A percentile compares a stretch with the other conserved stretches of the same genome.
Evolutionary conservation across 2,113 vertebrate genomes (phyloP).

Genomic region (Rousettus leschenaultii): DNA sequence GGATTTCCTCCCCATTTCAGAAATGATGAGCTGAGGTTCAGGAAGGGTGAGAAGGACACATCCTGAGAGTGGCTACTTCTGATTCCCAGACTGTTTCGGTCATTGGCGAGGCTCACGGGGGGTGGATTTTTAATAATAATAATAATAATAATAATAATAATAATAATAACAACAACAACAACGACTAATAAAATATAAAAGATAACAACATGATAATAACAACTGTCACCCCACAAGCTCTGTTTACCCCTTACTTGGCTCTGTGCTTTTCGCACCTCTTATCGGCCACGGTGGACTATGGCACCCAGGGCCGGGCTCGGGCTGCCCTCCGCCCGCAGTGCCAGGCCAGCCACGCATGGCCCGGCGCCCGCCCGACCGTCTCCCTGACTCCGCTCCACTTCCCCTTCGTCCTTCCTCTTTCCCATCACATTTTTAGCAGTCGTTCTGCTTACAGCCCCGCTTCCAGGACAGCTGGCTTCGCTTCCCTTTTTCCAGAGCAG

Average conservation of each 20-base stretch:
- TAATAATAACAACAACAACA: no score
- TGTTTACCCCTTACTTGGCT: not conserved
- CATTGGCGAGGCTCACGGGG: not conserved
- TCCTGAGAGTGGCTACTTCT: not conserved
- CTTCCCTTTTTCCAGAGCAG: slow-evolving; percentile 63
- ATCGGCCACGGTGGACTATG: accelerated
- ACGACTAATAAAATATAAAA: not conserved
- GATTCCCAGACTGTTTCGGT: not conserved
- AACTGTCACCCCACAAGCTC: accelerated
- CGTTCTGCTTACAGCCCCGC: not conserved
- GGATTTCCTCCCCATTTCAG: not conserved
- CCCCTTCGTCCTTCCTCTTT: slow-evolving; percentile 70
- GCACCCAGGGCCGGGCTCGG: accelerated
- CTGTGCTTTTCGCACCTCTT: not conserved
- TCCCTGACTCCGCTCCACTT: not conserved
- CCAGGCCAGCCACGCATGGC: not conserved
- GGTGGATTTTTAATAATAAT: not conserved
- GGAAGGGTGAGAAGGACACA: not conserved
- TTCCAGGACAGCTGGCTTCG: slow-evolving; percentile 58
- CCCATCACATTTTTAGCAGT: slow-evolving; percentile 55
- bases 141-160: not conserved
- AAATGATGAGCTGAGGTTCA: not conserved
- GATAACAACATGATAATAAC: no score
- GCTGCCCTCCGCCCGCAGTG: not conserved
- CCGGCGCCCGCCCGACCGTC: not conserved